A percentile compares a stretch with the other conserved stretches of the same genome.
Conservation (phyloP, 2,797 vertebrate species). For the Momotus momota region DNA sequence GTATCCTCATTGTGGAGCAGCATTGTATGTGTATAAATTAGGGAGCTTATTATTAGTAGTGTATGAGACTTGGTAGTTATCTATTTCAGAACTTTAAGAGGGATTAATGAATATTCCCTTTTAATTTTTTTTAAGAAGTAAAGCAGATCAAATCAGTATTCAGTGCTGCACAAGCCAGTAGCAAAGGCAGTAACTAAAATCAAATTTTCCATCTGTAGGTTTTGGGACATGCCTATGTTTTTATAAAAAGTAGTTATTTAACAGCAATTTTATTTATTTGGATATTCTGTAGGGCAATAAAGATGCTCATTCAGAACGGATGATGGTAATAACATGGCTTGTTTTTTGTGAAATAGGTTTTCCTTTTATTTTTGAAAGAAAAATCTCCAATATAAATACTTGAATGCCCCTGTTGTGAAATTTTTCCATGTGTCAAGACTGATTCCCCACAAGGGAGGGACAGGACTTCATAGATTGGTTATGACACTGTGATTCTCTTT, state of each 20-base stretch:
- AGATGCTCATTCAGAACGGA: neutral
- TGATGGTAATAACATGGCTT: neutral
- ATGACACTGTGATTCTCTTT: neutral
- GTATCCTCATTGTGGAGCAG: neutral
- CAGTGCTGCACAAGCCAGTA: neutral
- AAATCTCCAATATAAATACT: neutral
- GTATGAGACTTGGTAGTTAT: neutral
- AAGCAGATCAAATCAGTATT: neutral
- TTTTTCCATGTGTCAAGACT: neutral
- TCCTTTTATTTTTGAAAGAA: neutral
- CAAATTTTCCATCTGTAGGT: neutral
- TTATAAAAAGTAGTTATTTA: neutral
- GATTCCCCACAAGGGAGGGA: neutral
- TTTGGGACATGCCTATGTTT: neutral
- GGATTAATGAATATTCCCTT: neutral
- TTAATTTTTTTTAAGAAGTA: neutral
- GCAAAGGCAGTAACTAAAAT: neutral
- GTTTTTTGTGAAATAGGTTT: neutral
- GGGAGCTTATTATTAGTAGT: neutral
- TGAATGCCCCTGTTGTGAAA: neutral
- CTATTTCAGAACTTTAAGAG: neutral
- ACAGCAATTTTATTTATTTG: neutral
- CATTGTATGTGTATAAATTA: neutral
- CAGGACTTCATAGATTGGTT: neutral
- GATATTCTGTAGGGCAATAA: neutral